Base-by-base conservation (phyloP, 2,113 vertebrate genomes). In the Cygnus atratus region DNA sequence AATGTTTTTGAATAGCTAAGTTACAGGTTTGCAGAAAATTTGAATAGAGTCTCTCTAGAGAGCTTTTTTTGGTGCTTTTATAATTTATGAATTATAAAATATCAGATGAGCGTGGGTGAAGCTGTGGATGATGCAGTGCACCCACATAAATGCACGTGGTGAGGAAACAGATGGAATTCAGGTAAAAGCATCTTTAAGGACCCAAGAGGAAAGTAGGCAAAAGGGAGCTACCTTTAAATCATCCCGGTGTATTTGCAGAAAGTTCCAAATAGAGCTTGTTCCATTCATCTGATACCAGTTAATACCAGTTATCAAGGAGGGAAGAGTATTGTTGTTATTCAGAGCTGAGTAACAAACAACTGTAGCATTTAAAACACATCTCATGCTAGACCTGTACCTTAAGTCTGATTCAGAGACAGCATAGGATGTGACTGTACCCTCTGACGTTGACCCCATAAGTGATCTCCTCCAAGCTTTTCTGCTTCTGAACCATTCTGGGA, bases 341-440 rank as follows among this genome's bases (percentile, higher is more conserved):
- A 58, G 28, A 61, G 7, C 52, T 52, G 61, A 52, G 87, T 55
- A 88, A 26, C 7, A 68, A 66, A 41, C 41, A 28, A 4, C 11
- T 63, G 52, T 15, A 89, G 41, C 46, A 62, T 14, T 11, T 84
- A 44, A 58, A 54, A 41, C 2, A 0, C 25, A 6, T 1, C 11
- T 6, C 0, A 3, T 3, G 18, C 8, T 43, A 3, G 3, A 22
- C 6, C 52, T 83, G 86, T 72, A 37, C 41, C 26, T 44, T 5
- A 8, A 33, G 35, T 59, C 4, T 35, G 48, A 9, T 44, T 25
- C 5, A 61, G 68, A 10, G 31, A 20, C 13, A 39, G 33, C 26
- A 2, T 11, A 2, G 4, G 0, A 1, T 52, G 35, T 14, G 13
- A 6, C 61, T 52, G 1, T 39, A 68, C 22, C 21, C 39, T 76